Evolutionary conservation across 2,113 vertebrate species (phyloP).

Genomic region (Campylomormyrus numenius): DNA sequence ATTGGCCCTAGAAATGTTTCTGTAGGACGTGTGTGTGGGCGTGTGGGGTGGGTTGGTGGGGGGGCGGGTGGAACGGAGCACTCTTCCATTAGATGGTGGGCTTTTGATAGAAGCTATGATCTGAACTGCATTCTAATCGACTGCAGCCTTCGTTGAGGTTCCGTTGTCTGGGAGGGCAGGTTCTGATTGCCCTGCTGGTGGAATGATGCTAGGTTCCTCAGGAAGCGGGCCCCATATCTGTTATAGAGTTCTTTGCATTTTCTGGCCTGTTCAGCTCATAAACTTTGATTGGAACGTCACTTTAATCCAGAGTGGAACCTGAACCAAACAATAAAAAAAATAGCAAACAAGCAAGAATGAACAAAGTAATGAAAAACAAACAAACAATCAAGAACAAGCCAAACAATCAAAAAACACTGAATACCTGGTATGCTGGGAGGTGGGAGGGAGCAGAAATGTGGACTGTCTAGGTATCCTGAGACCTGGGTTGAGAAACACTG

Average conservation of each 20-base stretch:
- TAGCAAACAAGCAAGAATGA: neutral
- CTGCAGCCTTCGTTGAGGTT: neutral
- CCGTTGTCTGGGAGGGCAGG: neutral
- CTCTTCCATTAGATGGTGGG: neutral
- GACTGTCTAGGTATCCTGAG: neutral
- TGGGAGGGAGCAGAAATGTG: neutral
- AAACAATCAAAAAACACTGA: neutral
- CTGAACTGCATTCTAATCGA: neutral
- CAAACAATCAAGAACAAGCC: neutral
- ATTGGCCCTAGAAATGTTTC: neutral
- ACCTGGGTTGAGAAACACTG: neutral
- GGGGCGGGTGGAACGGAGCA: neutral
- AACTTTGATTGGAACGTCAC: neutral
- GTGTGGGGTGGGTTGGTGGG: neutral
- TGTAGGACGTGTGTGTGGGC: neutral
- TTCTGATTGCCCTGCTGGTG: neutral
- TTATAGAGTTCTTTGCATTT: neutral
- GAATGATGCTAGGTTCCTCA: neutral
- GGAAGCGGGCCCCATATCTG: neutral
- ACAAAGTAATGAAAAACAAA: neutral
- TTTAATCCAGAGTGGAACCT: neutral
- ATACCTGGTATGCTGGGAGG: neutral
- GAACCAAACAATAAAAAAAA: neutral
- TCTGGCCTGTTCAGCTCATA: neutral
- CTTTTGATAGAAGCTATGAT: neutral